Evolutionary conservation across 2,888 invertebrate species (phyloP).

Genomic region (Ornithoptera alexandrae): DNA sequence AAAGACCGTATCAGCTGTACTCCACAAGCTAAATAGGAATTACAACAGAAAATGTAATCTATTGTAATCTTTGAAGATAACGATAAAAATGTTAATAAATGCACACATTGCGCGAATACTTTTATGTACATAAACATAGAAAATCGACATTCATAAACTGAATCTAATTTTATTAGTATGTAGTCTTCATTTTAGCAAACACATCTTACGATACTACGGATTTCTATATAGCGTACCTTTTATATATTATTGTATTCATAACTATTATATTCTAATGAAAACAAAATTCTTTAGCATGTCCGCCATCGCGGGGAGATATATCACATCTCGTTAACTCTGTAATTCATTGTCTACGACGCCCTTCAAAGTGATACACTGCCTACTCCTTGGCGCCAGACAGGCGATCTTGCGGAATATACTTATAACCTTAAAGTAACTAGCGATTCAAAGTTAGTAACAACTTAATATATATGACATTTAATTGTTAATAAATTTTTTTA

Average conservation of each 20-base stretch:
- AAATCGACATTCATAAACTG: neutral
- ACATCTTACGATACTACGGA: neutral
- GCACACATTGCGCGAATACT: neutral
- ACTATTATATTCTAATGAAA: neutral
- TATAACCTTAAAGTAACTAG: too few species aligned
- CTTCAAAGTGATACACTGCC: too few species aligned
- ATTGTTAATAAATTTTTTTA: too few species aligned
- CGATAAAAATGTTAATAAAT: neutral
- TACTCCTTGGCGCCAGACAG: too few species aligned
- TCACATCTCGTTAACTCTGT: neutral
- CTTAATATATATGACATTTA: too few species aligned
- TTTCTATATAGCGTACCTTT: neutral
- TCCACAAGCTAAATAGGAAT: slow-evolving; percentile 4
- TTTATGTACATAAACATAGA: neutral
- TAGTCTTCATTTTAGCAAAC: neutral
- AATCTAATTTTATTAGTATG: too few species aligned
- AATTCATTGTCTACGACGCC: too few species aligned
- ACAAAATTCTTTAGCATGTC: neutral
- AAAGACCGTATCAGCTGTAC: slow-evolving; percentile 2
- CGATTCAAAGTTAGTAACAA: too few species aligned
- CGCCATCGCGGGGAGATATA: neutral
- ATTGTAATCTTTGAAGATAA: neutral
- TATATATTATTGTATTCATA: neutral
- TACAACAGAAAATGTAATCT: neutral
- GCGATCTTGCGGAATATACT: too few species aligned